Evolutionary conservation across 2,113 vertebrate genomes (phyloP).

Genomic region (Colius striatus): DNA sequence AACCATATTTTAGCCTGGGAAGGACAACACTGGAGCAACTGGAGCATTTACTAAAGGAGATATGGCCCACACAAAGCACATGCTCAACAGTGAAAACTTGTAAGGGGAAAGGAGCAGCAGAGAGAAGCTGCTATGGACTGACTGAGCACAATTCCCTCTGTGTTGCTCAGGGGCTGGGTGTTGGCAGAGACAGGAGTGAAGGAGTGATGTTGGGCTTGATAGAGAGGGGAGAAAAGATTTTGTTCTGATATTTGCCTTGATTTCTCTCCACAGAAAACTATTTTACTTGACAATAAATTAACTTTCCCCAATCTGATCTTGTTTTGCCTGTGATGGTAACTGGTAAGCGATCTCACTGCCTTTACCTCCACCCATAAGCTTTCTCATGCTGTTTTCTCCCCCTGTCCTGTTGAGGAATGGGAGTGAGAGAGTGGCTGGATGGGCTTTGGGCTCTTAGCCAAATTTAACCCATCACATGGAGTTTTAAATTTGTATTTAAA

Average conservation of each 20-base stretch:
- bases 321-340: background rate
- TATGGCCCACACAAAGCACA: background rate
- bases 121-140: background rate
- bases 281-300: background rate
- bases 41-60: background rate
- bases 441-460: background rate
- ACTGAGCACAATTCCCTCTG: background rate
- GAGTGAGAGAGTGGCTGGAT: background rate
- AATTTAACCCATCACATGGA: background rate
- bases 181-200: background rate
- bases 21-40: background rate
- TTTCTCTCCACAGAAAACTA: background rate
- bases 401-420: background rate
- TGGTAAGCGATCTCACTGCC: background rate
- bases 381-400: background rate
- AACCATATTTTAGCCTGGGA: background rate
- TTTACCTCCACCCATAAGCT: background rate
- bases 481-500: background rate
- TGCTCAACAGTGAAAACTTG: fast-evolving
- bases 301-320: background rate
- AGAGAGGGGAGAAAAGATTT: background rate
- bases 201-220: background rate
- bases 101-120: background rate
- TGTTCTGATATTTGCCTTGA: background rate
- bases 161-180: background rate